Conservation (phyloP, 1,140 invertebrate species). For the Andricus grossulariae region DNA sequence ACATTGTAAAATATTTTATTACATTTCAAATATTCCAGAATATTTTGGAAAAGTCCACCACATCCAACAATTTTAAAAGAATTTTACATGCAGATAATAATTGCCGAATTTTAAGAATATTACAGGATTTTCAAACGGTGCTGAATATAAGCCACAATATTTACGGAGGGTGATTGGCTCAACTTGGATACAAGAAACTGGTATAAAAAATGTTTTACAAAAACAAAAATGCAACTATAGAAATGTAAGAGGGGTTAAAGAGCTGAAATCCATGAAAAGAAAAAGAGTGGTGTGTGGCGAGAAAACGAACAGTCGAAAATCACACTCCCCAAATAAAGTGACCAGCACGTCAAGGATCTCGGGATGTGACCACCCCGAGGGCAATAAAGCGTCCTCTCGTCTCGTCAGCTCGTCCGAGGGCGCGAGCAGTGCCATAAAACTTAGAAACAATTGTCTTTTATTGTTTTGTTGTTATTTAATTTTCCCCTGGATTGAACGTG, state of each 20-base stretch:
- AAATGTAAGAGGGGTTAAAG: slow-evolving; percentile 28
- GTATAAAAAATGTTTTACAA: neutral
- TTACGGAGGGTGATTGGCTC: too few relatives aligned
- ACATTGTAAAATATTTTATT: too few relatives aligned
- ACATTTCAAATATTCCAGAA: too few relatives aligned
- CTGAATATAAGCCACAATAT: too few relatives aligned
- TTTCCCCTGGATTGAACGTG: slow-evolving; percentile 51
- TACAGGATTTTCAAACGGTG: too few relatives aligned
- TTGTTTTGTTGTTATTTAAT: slow-evolving; percentile 74
- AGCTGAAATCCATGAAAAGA: slow-evolving; percentile 24
- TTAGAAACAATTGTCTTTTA: slow-evolving; percentile 73
- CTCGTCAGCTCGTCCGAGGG: slow-evolving; percentile 46
- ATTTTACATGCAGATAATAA: too few relatives aligned
- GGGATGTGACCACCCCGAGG: slow-evolving; percentile 47
- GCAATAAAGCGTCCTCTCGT: slow-evolving; percentile 70
- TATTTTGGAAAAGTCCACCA: too few relatives aligned
- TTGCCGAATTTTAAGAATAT: too few relatives aligned
- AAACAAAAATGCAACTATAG: slow-evolving; percentile 14
- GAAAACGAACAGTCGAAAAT: slow-evolving; percentile 46
- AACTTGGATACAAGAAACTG: too few relatives aligned
- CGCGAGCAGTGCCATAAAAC: slow-evolving; percentile 66
- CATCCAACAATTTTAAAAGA: too few relatives aligned
- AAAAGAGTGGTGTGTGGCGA: slow-evolving; percentile 6
- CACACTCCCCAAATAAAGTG: slow-evolving; percentile 73
- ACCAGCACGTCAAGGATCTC: slow-evolving; percentile 58